Evolutionary conservation across 2,797 vertebrate genomes (phyloP).

Genomic region (Paratrypauchen microcephalus): DNA sequence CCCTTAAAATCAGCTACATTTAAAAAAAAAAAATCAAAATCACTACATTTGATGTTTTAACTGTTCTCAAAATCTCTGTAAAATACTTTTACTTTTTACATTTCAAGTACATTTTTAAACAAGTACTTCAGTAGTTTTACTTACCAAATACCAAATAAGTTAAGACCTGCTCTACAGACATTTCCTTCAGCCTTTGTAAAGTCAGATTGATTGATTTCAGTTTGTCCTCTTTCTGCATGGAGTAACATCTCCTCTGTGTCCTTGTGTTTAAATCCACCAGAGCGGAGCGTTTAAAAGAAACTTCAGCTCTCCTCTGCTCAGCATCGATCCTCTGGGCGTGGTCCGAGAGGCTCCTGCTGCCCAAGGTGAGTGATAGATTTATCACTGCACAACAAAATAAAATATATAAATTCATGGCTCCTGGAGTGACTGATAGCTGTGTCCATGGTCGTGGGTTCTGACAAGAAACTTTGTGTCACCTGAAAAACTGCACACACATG

Average conservation of each 20-base stretch:
- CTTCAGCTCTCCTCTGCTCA: slow-evolving; percentile 90
- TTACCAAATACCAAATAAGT: too few species aligned
- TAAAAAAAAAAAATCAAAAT: too few species aligned
- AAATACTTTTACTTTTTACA: too few species aligned
- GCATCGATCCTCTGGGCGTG: slow-evolving; percentile 76
- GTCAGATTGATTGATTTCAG: slow-evolving; percentile 14
- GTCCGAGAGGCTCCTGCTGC: slow-evolving; percentile 79
- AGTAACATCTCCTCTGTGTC: slow-evolving; percentile 23
- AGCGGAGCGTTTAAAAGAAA: slow-evolving; percentile 86
- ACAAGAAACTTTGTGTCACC: background rate
- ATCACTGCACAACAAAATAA: slow-evolving; percentile 25
- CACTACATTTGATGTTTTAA: too few species aligned
- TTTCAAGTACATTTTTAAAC: too few species aligned
- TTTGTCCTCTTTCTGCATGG: slow-evolving; percentile 8
- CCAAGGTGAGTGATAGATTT: slow-evolving; percentile 78
- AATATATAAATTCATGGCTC: slow-evolving; percentile 6
- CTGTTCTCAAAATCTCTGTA: too few species aligned
- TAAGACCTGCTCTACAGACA: background rate
- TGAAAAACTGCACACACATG: slow-evolving; percentile 8
- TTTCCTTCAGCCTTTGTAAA: background rate
- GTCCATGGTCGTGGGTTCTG: slow-evolving; percentile 36
- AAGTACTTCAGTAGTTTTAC: too few species aligned
- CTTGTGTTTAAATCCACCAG: slow-evolving; percentile 54
- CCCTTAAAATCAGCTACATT: too few species aligned
- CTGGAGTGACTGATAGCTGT: slow-evolving; percentile 36